These are phyloP conservation scores for Drosophila nigritarsus DNA, from an alignment of 2,888 invertebrate species.

Conservation along the genomic window DNA sequence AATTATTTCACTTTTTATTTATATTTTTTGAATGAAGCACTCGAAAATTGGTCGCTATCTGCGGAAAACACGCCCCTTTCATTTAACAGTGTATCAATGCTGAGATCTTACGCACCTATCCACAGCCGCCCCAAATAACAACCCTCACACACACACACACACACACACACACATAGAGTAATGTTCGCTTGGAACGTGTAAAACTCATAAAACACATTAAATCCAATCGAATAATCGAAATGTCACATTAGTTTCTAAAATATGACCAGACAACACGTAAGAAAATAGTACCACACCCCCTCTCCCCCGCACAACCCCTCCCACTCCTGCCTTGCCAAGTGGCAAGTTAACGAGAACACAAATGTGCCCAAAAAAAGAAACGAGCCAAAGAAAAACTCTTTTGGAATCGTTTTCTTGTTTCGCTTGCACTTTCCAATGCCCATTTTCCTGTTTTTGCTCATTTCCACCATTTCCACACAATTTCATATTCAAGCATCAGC, in stretches of 20 bases:
- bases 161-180: constrained; percentile 23
- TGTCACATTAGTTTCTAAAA: constrained; percentile 86
- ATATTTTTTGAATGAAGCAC: no score
- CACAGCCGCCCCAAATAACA: constrained; percentile 32
- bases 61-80: constrained; percentile 49
- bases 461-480: constrained; percentile 60
- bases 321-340: not conserved
- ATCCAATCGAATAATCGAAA: constrained; percentile 86
- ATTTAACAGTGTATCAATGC: constrained; percentile 52
- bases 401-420: constrained; percentile 49
- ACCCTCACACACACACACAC: constrained; percentile 38
- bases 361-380: constrained; percentile 60
- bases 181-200: constrained; percentile 63
- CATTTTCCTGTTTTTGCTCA: constrained; percentile 33
- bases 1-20: not conserved
- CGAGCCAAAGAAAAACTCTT: constrained; percentile 61
- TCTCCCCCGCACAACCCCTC: not conserved
- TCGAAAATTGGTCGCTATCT: not conserved
- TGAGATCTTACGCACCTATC: constrained; percentile 9
- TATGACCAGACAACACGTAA: constrained; percentile 81
- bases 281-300: constrained; percentile 34
- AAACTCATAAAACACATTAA: constrained; percentile 85
- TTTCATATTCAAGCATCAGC: constrained; percentile 76
- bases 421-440: constrained; percentile 57
- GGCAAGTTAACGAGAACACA: constrained; percentile 63